Conservation (phyloP, 2,888 invertebrate species). For the Scaptomyza polygonia region DNA sequence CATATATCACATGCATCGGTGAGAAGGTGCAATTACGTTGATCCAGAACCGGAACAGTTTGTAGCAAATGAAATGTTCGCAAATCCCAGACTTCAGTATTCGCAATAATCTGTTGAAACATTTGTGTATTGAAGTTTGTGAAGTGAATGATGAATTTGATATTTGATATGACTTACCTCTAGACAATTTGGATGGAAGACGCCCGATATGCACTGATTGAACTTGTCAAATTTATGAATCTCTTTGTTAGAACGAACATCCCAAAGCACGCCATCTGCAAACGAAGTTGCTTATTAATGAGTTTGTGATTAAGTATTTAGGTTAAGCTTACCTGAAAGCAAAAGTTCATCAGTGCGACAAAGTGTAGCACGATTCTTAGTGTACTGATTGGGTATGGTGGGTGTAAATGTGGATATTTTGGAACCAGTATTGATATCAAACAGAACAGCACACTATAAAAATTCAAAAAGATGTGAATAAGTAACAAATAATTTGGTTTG, state of each 20-base stretch:
- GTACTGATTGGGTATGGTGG: constrained; percentile 95
- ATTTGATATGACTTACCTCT: constrained; percentile 87
- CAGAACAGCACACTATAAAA: constrained; percentile 85
- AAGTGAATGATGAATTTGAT: neutral
- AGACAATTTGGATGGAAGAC: constrained; percentile 98
- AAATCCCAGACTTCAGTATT: constrained; percentile 99
- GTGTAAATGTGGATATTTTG: constrained; percentile 89
- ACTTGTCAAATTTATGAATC: constrained; percentile 98
- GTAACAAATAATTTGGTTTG: neutral
- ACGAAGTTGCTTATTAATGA: neutral
- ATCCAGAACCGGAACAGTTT: constrained; percentile 97
- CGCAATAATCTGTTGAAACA: constrained; percentile 90
- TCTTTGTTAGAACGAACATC: constrained; percentile 94
- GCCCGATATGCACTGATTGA: constrained; percentile 97
- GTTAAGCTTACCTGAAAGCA: constrained; percentile 88
- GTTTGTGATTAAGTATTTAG: neutral
- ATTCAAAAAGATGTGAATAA: constrained; percentile 15
- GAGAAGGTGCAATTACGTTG: constrained; percentile 95
- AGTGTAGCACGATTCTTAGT: constrained; percentile 97
- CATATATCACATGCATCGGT: constrained; percentile 93
- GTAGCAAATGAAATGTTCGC: constrained; percentile 95
- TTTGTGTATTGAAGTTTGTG: neutral
- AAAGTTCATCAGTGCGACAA: constrained; percentile 95
- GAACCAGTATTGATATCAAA: constrained; percentile 94
- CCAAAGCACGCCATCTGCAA: constrained; percentile 95